Conservation (phyloP, 2,888 invertebrate species). For the Hipparchia semele region DNA sequence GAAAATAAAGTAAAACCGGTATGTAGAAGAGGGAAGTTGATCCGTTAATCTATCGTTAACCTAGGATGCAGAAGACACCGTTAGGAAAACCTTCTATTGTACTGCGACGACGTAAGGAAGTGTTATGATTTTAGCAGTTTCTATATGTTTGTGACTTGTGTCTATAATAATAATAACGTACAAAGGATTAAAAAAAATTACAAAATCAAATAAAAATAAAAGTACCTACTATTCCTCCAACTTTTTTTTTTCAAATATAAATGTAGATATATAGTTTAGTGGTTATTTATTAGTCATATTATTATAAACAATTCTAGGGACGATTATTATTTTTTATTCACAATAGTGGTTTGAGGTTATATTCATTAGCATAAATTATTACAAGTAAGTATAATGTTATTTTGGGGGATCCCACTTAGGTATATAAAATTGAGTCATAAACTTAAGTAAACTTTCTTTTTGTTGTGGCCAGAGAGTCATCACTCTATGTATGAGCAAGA, state of each 20-base stretch:
- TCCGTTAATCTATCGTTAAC: slow-evolving; percentile 27
- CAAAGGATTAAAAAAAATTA: too few species aligned
- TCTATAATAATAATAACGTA: too few species aligned
- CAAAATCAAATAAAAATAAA: too few species aligned
- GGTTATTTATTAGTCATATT: too few species aligned
- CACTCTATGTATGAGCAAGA: not conserved
- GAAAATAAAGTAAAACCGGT: slow-evolving; percentile 24
- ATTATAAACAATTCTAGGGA: not conserved
- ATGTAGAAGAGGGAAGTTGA: slow-evolving; percentile 24
- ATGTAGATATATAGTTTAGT: too few species aligned
- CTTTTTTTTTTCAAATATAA: too few species aligned
- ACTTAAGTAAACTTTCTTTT: slow-evolving; percentile 8
- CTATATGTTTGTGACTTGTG: too few species aligned
- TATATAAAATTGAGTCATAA: not conserved
- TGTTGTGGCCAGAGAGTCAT: slow-evolving; percentile 12
- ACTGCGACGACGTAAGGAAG: not conserved
- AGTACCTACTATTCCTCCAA: too few species aligned
- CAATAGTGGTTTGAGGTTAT: slow-evolving; percentile 29
- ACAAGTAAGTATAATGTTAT: slow-evolving; percentile 14
- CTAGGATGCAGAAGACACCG: slow-evolving; percentile 11
- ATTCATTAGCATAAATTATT: slow-evolving; percentile 24
- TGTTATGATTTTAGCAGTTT: too few species aligned
- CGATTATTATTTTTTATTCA: not conserved
- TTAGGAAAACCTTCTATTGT: slow-evolving; percentile 20
- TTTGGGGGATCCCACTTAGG: slow-evolving; percentile 18